These are phyloP conservation scores for Ellobium chinense DNA, from an alignment of 2,888 invertebrate genomes.

Conservation along the genomic window DNA sequence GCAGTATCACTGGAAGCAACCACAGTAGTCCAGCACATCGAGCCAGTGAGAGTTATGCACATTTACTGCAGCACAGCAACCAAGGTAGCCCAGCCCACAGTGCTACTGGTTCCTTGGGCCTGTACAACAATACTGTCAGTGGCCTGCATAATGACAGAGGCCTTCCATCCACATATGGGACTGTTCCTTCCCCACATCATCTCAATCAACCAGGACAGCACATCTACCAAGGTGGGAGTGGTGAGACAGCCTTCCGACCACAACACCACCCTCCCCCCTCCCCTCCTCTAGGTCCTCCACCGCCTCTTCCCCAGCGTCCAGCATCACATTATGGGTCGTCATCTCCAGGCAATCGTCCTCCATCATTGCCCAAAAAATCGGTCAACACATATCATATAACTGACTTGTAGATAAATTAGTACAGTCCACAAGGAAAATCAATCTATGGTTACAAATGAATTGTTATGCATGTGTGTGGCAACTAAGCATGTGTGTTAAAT, in stretches of 20 bases:
- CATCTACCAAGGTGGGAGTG: background rate
- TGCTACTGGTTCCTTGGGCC: background rate
- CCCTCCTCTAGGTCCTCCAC: conserved; percentile 41
- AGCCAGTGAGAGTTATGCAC: background rate
- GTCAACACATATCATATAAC: conserved; percentile 44
- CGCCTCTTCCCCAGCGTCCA: conserved; percentile 39
- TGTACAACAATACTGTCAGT: background rate
- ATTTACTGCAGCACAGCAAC: conserved; percentile 36
- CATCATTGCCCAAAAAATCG: conserved; percentile 14
- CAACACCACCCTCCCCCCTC: background rate
- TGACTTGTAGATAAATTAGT: conserved; percentile 48
- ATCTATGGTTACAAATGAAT: no score
- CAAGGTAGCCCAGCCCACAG: conserved; percentile 21
- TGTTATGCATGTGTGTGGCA: no score
- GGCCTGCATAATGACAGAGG: background rate
- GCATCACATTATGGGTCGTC: conserved; percentile 23
- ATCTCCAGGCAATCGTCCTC: conserved; percentile 11
- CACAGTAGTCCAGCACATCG: conserved; percentile 10
- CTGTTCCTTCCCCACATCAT: background rate
- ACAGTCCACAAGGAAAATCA: no score
- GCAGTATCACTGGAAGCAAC: conserved; percentile 1
- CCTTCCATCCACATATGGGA: background rate
- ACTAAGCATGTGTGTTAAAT: no score
- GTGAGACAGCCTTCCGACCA: background rate
- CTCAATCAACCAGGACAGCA: background rate